Percentiles rank a stretch among this genome's conserved stretches.
These are phyloP conservation scores for Kradibia gibbosae DNA, from an alignment of 1,140 invertebrate genomes.

Conservation along the genomic window DNA sequence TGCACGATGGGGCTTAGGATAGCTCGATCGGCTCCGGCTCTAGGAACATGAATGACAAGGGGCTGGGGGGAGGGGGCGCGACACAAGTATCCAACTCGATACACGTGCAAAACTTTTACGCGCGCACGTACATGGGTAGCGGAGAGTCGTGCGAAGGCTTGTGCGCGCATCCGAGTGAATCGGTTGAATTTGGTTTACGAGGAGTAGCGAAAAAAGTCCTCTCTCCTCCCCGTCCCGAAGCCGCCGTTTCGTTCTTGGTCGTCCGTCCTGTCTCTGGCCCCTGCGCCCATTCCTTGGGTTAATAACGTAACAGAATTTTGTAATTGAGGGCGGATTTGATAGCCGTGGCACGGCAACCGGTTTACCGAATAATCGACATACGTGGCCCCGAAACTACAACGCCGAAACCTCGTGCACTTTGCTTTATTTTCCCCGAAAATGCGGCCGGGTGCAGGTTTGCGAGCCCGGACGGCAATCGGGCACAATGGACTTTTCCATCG, in stretches of 20 bases:
- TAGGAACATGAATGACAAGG: neutral
- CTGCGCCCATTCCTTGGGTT: neutral
- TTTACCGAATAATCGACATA: neutral
- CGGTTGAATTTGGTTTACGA: constrained; percentile 42
- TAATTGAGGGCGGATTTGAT: constrained; percentile 11
- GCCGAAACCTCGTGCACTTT: neutral
- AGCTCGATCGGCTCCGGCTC: too few species aligned
- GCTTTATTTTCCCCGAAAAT: too few species aligned
- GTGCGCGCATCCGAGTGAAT: neutral
- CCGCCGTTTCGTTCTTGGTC: too few species aligned
- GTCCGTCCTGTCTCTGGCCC: too few species aligned
- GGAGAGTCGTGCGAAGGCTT: neutral
- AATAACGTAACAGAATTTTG: constrained; percentile 38
- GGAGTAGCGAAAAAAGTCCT: neutral
- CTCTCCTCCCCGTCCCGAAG: constrained; percentile 40
- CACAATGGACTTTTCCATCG: too few species aligned
- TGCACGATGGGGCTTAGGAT: too few species aligned
- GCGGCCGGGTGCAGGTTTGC: too few species aligned
- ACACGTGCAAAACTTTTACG: neutral
- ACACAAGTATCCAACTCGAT: neutral
- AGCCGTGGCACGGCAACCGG: neutral
- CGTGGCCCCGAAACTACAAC: neutral
- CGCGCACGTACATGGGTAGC: neutral
- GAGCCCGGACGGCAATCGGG: too few species aligned
- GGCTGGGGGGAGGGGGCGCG: neutral